Conservation (phyloP, 2,797 vertebrate species). For the Sciaenops ocellatus region DNA sequence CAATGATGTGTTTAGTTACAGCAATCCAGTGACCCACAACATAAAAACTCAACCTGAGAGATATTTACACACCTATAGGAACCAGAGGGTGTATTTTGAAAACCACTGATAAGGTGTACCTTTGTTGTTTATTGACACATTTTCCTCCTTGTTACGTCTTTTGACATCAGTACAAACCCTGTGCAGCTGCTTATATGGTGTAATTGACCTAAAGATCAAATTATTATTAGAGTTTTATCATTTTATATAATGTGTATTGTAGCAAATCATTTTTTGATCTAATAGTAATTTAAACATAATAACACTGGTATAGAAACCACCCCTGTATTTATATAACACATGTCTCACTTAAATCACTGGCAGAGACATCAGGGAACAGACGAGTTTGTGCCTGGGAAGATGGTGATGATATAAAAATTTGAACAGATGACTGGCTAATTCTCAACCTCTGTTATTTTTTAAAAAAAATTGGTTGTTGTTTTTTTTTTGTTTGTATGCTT, state of each 20-base stretch:
- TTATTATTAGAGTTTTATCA: no score
- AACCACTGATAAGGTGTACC: neutral
- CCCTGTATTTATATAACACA: conserved; percentile 11
- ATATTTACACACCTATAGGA: neutral
- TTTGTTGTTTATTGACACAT: neutral
- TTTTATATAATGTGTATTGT: neutral
- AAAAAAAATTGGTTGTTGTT: neutral
- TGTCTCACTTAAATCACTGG: conserved; percentile 12
- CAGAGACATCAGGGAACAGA: conserved; percentile 4
- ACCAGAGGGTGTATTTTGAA: neutral
- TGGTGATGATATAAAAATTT: neutral
- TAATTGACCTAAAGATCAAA: neutral
- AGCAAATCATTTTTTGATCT: neutral
- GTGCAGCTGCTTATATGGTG: neutral
- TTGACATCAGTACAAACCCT: neutral
- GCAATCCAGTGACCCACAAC: neutral
- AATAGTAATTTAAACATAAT: neutral
- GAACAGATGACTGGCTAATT: conserved; percentile 16
- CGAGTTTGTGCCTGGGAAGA: conserved; percentile 4
- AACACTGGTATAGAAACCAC: neutral
- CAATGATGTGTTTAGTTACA: neutral
- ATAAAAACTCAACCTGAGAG: neutral
- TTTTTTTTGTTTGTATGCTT: neutral
- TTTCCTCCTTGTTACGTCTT: neutral
- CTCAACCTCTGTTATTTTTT: neutral